Percentiles rank a stretch among this genome's conserved stretches.
phyloP scores from a whole-genome alignment of 2,113 vertebrate species.

The Lucifuga dentata region DNA sequence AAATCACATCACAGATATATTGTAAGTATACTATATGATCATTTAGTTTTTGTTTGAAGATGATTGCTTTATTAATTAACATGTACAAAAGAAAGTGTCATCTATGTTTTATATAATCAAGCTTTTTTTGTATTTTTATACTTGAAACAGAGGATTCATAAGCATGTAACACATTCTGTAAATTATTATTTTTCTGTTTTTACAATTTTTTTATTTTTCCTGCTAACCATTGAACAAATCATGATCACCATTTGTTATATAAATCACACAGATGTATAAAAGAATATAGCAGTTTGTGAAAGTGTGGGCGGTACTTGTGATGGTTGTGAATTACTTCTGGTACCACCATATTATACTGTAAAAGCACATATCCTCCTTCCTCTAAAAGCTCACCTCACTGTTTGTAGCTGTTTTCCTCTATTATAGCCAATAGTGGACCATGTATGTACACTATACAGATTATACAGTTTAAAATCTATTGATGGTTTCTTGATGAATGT shows the following conservation, averaged over 20 bases:
- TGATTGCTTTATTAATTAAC: conserved; percentile 64
- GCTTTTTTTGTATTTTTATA: conserved; percentile 84
- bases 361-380: conserved; percentile 63
- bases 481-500: conserved; percentile 75
- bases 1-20: conserved; percentile 60
- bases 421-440: conserved; percentile 58
- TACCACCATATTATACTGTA: conserved; percentile 12
- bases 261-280: conserved; percentile 31
- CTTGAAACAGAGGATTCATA: conserved; percentile 76
- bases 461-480: conserved; percentile 50
- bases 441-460: conserved; percentile 48
- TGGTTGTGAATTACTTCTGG: not conserved
- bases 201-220: conserved; percentile 55
- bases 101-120: conserved; percentile 84
- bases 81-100: conserved; percentile 78
- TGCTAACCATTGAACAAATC: conserved; percentile 32
- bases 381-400: conserved; percentile 29
- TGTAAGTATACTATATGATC: conserved; percentile 69
- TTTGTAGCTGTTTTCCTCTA: conserved; percentile 68
- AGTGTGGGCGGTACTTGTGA: conserved; percentile 3
- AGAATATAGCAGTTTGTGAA: not conserved
- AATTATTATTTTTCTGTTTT: conserved; percentile 74
- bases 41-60: conserved; percentile 71
- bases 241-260: conserved; percentile 38
- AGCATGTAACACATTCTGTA: conserved; percentile 70